Percentiles rank a stretch among this genome's conserved stretches.
Conservation (phyloP, 2,888 invertebrate genomes). For the Zelleria hepariella region DNA sequence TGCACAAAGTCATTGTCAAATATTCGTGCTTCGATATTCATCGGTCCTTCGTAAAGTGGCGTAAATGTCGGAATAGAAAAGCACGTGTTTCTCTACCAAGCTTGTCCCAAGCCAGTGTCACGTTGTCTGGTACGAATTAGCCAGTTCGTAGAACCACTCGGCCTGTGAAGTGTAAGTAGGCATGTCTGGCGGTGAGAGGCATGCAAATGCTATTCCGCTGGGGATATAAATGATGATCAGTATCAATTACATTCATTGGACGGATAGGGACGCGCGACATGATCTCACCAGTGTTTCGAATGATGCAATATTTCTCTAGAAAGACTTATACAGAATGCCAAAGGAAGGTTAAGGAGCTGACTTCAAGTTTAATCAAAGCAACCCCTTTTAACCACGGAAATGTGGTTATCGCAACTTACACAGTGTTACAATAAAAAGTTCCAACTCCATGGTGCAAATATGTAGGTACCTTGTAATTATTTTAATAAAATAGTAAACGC, state of each 20-base stretch:
- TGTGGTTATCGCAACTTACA: no score
- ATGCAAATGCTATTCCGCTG: background rate
- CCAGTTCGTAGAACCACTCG: background rate
- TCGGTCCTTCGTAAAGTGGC: no score
- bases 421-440: no score
- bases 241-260: constrained; percentile 1
- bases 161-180: background rate
- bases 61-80: background rate
- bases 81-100: background rate
- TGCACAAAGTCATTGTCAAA: no score
- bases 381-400: no score
- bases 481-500: no score
- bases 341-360: no score
- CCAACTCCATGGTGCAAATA: no score
- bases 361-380: no score
- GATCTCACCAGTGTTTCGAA: background rate
- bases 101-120: background rate
- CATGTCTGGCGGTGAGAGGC: background rate
- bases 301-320: background rate
- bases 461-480: no score
- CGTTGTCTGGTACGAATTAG: background rate
- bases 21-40: no score
- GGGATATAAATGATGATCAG: background rate
- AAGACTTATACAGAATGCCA: no score
- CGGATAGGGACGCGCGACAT: background rate